Evolutionary conservation across 2,113 vertebrate genomes (phyloP).

Genomic region (Noctilio leporinus): DNA sequence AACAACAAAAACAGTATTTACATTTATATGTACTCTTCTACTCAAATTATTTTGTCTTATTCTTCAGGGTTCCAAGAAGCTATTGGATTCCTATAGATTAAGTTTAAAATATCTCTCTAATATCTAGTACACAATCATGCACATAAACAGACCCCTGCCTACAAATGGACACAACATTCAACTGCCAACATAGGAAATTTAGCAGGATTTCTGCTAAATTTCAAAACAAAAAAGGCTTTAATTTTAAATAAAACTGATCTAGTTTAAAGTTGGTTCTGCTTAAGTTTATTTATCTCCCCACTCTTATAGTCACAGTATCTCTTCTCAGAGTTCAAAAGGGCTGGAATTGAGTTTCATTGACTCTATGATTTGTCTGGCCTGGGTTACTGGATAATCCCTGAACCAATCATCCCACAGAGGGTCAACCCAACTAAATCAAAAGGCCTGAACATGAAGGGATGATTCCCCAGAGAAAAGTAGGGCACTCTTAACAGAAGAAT

Average conservation of each 20-base stretch:
- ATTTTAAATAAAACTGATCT: constrained; percentile 3
- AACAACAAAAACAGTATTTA: not conserved
- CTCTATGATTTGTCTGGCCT: not conserved
- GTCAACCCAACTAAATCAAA: not conserved
- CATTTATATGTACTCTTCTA: not conserved
- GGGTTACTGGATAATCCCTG: not conserved
- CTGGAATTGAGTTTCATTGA: not conserved
- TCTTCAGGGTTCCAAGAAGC: not conserved
- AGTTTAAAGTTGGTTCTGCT: not conserved
- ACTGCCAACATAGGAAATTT: not conserved
- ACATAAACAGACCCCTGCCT: not conserved
- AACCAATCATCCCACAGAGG: not conserved
- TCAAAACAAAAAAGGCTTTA: not conserved
- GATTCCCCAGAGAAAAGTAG: not conserved
- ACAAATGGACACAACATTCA: not conserved
- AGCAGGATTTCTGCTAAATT: not conserved
- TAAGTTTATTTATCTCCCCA: not conserved
- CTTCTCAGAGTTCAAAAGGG: not conserved
- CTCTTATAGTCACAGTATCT: not conserved
- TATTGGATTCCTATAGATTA: not conserved
- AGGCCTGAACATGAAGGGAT: not conserved
- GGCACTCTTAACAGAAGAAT: not conserved
- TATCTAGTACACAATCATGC: not conserved
- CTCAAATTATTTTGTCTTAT: not conserved
- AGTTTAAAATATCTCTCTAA: not conserved